These are phyloP conservation scores for Fundulus diaphanus DNA, from an alignment of 2,797 vertebrate species.

Conservation along the genomic window DNA sequence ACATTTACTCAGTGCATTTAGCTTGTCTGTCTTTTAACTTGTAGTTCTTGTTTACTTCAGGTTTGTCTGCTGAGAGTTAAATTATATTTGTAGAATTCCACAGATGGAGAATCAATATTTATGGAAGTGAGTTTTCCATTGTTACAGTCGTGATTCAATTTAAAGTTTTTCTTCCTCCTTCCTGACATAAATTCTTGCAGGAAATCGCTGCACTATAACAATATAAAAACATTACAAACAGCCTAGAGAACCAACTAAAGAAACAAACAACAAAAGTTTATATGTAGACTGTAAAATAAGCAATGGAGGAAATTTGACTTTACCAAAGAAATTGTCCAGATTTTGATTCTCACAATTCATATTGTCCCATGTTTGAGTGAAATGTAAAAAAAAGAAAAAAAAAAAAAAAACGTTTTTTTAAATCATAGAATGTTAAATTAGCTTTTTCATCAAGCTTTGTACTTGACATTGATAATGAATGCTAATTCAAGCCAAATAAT, in stretches of 20 bases:
- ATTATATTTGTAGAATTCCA: conserved; percentile 61
- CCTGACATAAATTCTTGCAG: conserved; percentile 52
- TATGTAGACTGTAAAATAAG: conserved; percentile 39
- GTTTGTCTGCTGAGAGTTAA: conserved; percentile 41
- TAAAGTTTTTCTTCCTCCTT: conserved; percentile 57
- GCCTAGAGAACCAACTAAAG: conserved; percentile 8
- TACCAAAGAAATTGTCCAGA: conserved; percentile 21
- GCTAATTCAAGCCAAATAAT: no score
- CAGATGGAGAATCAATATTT: conserved; percentile 70
- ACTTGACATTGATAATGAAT: no score
- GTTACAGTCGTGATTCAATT: conserved; percentile 68
- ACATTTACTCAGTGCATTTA: conserved; percentile 27
- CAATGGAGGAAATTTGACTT: conserved; percentile 18
- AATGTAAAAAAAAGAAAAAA: no score
- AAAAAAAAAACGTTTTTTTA: conserved; percentile 14
- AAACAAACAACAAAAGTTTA: neutral
- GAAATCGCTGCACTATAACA: conserved; percentile 52
- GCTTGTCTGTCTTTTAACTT: conserved; percentile 14
- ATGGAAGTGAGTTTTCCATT: conserved; percentile 63
- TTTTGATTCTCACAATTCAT: conserved; percentile 35
- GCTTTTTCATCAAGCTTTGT: no score
- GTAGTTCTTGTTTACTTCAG: conserved; percentile 34
- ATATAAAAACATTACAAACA: conserved; percentile 63
- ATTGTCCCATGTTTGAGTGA: conserved; percentile 39
- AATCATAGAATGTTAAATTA: no score